These are phyloP conservation scores for Leptopilina myrica DNA, from an alignment of 2,888 invertebrate genomes.

Conservation along the genomic window DNA sequence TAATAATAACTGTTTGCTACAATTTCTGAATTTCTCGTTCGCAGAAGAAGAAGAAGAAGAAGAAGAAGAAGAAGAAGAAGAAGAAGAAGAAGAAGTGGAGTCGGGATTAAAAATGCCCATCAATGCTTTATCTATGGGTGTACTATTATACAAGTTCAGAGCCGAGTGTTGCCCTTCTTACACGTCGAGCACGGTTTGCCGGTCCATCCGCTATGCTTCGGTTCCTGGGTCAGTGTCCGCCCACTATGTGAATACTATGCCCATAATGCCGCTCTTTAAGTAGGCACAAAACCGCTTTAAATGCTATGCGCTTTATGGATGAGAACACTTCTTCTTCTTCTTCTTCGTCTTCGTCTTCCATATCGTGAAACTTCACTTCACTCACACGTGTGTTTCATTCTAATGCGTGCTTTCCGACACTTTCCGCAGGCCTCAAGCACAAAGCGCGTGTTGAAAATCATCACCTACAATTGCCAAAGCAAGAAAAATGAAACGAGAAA, in stretches of 20 bases:
- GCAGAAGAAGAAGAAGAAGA: too few species aligned
- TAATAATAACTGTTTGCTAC: too few species aligned
- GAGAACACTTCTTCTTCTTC: neutral
- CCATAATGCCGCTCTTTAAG: conserved; percentile 19
- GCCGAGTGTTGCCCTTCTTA: conserved; percentile 21
- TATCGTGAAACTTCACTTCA: neutral
- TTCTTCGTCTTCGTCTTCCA: neutral
- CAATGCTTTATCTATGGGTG: conserved; percentile 3
- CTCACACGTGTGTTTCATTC: neutral
- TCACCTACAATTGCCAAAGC: conserved; percentile 20
- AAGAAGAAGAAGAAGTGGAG: too few species aligned
- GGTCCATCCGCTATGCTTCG: conserved; percentile 61
- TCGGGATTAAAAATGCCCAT: too few species aligned
- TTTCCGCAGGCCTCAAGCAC: neutral
- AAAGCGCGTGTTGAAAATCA: conserved; percentile 23
- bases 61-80: too few species aligned
- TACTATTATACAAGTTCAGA: conserved; percentile 18
- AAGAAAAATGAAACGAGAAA: neutral
- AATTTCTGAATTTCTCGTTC: too few species aligned
- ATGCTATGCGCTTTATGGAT: conserved; percentile 29
- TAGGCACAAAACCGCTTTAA: conserved; percentile 37
- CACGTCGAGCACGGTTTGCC: conserved; percentile 47
- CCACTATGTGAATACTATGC: conserved; percentile 51
- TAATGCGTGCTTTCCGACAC: neutral
- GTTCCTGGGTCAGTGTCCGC: conserved; percentile 63